These are phyloP conservation scores for Contarinia nasturtii DNA, from an alignment of 1,140 invertebrate genomes.

Conservation along the genomic window DNA sequence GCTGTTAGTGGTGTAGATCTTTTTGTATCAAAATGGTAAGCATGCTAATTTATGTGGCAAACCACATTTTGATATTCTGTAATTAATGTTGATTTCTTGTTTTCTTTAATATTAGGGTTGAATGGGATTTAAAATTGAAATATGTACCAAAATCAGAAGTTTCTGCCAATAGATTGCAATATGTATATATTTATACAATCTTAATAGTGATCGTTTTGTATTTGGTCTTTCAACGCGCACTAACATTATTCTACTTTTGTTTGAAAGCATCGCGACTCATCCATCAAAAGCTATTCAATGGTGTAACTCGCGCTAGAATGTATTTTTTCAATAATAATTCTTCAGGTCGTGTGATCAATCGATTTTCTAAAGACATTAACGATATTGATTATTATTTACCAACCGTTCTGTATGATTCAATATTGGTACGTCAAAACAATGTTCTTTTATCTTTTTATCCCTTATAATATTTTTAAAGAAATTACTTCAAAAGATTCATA, in stretches of 20 bases:
- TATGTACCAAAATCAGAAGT: background rate
- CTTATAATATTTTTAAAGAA: too few relatives aligned
- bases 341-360: constrained; percentile 43
- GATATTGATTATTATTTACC: constrained; percentile 63
- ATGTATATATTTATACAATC: background rate
- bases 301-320: constrained; percentile 48
- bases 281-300: constrained; percentile 56
- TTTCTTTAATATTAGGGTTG: background rate
- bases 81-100: background rate
- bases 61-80: background rate
- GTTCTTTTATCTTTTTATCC: background rate
- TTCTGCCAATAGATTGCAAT: background rate
- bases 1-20: constrained; percentile 27
- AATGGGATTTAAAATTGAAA: background rate
- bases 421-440: background rate
- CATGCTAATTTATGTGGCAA: background rate
- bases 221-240: constrained; percentile 22
- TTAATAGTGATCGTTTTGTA: background rate
- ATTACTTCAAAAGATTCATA: constrained; percentile 38
- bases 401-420: constrained; percentile 38
- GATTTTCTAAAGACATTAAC: constrained; percentile 66
- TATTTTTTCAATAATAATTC: constrained; percentile 61
- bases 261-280: constrained; percentile 46
- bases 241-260: constrained; percentile 41
- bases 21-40: constrained; percentile 29